phyloP scores from a whole-genome alignment of 2,888 invertebrate genomes.

The Lycia hirtaria region DNA sequence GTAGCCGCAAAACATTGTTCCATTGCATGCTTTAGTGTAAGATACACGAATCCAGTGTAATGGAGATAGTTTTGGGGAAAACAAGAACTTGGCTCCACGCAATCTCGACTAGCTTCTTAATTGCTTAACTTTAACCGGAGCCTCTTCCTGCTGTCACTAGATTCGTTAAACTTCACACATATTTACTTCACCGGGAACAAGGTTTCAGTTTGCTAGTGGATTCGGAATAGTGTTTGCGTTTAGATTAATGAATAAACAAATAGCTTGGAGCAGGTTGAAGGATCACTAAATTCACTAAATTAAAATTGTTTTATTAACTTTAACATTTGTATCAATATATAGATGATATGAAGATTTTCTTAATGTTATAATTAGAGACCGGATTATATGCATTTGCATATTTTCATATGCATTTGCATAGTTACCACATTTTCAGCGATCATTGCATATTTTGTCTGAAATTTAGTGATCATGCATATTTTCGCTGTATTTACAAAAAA shows the following conservation, averaged over 20 bases:
- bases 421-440: too few species aligned
- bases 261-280: slow-evolving; percentile 13
- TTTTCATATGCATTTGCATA: too few species aligned
- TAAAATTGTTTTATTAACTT: slow-evolving; percentile 2
- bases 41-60: slow-evolving; percentile 70
- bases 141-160: slow-evolving; percentile 67
- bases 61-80: slow-evolving; percentile 82
- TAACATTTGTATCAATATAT: too few species aligned
- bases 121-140: slow-evolving; percentile 78
- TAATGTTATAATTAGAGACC: too few species aligned
- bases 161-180: slow-evolving; percentile 72
- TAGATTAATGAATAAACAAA: slow-evolving; percentile 21
- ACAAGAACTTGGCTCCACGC: slow-evolving; percentile 76
- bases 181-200: slow-evolving; percentile 59
- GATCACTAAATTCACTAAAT: background rate
- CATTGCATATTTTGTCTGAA: too few species aligned
- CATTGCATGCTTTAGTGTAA: slow-evolving; percentile 54
- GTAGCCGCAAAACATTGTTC: slow-evolving; percentile 61
- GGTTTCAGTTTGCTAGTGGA: slow-evolving; percentile 33
- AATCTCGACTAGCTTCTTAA: slow-evolving; percentile 79
- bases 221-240: slow-evolving; percentile 21
- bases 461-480: too few species aligned
- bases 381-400: too few species aligned
- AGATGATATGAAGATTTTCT: too few species aligned
- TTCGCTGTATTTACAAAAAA: too few species aligned